Percentiles rank a stretch among this genome's conserved stretches.
These are phyloP conservation scores for Phrixothrix hirtus DNA, from an alignment of 2,888 invertebrate genomes.

Conservation along the genomic window DNA sequence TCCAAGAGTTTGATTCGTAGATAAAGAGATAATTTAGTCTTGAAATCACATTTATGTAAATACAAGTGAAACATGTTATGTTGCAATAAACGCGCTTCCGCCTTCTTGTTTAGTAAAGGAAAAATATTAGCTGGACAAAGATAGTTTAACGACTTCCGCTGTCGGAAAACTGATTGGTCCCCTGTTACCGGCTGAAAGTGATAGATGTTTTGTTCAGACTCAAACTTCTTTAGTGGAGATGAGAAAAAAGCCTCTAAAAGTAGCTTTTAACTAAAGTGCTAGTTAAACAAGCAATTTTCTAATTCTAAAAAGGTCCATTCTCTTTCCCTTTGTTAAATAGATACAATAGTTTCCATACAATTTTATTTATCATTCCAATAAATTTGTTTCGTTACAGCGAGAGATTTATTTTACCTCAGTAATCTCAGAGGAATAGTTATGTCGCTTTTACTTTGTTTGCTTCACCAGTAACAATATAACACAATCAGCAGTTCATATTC, in stretches of 20 bases:
- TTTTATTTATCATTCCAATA: background rate
- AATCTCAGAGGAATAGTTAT: no score
- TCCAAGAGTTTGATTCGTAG: no score
- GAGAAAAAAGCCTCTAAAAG: constrained; percentile 23
- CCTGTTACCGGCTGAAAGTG: constrained; percentile 34
- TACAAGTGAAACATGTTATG: no score
- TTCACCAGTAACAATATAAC: constrained; percentile 10
- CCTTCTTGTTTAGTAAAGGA: constrained; percentile 9
- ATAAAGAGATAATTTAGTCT: no score
- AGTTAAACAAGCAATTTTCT: constrained; percentile 26
- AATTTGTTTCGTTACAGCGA: background rate
- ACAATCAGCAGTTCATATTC: constrained; percentile 17
- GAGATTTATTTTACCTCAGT: background rate
- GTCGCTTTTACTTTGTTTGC: constrained; percentile 2
- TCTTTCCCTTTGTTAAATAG: no score
- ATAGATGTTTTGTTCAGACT: constrained; percentile 34
- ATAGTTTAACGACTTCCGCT: constrained; percentile 33
- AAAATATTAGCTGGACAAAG: constrained; percentile 31
- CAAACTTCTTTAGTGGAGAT: constrained; percentile 23
- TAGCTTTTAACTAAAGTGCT: constrained; percentile 30
- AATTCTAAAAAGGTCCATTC: no score
- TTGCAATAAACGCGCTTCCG: background rate
- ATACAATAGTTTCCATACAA: no score
- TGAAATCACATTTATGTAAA: no score
- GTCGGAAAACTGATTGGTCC: constrained; percentile 35